Evolutionary conservation across 2,888 invertebrate species (phyloP), one percentile per base, ranked within the genome.

Genomic region (Oeneis ivallda): DNA sequence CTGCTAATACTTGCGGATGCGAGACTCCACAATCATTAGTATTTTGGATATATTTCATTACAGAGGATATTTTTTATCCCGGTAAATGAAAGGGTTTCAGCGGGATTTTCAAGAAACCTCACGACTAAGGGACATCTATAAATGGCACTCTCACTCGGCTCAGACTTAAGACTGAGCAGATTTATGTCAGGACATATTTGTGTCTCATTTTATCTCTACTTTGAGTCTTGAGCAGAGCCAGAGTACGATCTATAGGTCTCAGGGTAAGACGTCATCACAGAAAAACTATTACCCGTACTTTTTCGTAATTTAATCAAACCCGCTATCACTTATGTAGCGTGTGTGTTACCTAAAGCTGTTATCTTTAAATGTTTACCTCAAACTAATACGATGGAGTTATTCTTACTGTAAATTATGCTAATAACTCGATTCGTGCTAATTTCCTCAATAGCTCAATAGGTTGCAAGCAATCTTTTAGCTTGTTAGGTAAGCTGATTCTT

Each of bases 351-450:
- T 45, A 15, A 58, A 60, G 39, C 52, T 47, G 60, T 52, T 61
- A 52, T n/a, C 49, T 43, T 60, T n/a, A n/a, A n/a, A 34, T 67
- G 19, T 66, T 62, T 66, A 66, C 66, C 56, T 64, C 64, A 60
- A 61, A 59, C 63, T 58, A 54, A 59, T 49, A 66, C 17, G 43
- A 66, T 47, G 56, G 9, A 61, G 54, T 26, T 47, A 57, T 41
- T 60, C 50, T 62, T 66, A 62, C 57, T 57, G 62, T 62, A 57
- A 57, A 60, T 59, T 56, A 49, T 64, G 64, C 43, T 63, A 64
- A 67, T 64, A 59, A 41, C 41, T 19, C 32, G 26, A 56, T 64
- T 37, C 43, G 67, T 57, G 60, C 56, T 67, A 67, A 61, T 64
- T 66, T 63, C 60, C 47, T 17, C 39, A 53, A 54, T 37, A 39